Percentiles rank a stretch among this genome's conserved stretches.
Evolutionary conservation across 2,797 vertebrate genomes (phyloP).

Genomic region (Danionella dracula): DNA sequence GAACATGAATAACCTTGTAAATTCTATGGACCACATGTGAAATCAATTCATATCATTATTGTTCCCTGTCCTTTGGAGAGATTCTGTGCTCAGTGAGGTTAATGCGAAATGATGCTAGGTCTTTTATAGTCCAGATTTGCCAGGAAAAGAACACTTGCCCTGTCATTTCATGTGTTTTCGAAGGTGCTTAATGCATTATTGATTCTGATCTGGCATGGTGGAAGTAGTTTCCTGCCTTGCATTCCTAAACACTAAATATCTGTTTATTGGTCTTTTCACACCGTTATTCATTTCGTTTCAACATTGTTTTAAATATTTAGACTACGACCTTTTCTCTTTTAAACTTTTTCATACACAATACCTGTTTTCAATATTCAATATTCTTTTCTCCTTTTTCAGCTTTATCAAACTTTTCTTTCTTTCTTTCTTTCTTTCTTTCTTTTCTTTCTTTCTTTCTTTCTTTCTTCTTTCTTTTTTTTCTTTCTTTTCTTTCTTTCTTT

Average conservation of each 20-base stretch:
- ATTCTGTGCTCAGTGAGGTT: conserved; percentile 43
- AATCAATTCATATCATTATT: conserved; percentile 51
- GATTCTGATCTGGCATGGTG: conserved; percentile 63
- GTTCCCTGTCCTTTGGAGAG: conserved; percentile 34
- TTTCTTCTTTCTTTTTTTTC: conserved; percentile 24
- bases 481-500: conserved; percentile 17
- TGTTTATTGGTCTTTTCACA: conserved; percentile 22
- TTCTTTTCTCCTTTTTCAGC: too few relatives aligned
- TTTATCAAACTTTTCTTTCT: not conserved
- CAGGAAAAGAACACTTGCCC: conserved; percentile 51
- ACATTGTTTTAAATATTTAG: not conserved
- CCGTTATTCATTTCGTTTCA: not conserved
- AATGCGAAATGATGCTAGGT: conserved; percentile 57
- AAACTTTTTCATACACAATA: conserved; percentile 16
- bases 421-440: conserved; percentile 5
- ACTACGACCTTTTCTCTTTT: not conserved
- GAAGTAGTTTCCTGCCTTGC: conserved; percentile 55
- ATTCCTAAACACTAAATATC: conserved; percentile 37
- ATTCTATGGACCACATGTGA: conserved; percentile 41
- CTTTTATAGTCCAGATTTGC: conserved; percentile 59
- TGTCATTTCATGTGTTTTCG: conserved; percentile 59
- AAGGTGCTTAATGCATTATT: conserved; percentile 70
- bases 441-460: conserved; percentile 40
- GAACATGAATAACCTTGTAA: conserved; percentile 46
- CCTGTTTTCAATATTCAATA: not conserved